Evolutionary conservation across 2,888 invertebrate genomes (phyloP), one percentile per base, ranked within the genome.

Genomic region (Aphidius colemani): DNA sequence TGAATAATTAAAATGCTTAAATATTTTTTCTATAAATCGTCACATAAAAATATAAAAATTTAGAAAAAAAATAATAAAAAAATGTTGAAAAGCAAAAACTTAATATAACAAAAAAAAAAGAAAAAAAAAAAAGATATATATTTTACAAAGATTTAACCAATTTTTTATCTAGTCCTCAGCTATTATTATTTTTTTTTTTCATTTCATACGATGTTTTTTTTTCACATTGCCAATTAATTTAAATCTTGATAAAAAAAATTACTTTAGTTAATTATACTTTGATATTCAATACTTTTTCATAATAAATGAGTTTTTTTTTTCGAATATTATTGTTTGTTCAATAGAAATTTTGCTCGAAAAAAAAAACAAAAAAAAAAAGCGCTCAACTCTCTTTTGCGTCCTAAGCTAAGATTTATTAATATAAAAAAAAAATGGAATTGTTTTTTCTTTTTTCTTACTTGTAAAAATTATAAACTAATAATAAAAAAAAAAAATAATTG

Each of bases 21-120:
- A 30, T 30, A 30, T 30, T 30, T 30, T 30, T 30, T 30, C 30
- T 30, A 30, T 30, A 30, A 30, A 30, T 30, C 5, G 3, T 30
- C 30, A 30, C 30, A 30, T 30, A 30, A 30, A 30, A 30, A 30
- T 30, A 30, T 7, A 6, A 55, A 39, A 40, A 40, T 61, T 58
- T 57, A 44, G 13, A 62, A 43, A 53, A 53, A 53, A 46, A 59
- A n/a, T n/a, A 9, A 43, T n/a, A 53, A 44, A 45, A 50, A 30
- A 30, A 30, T 30, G 30, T 30, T 30, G 5, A 45, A 59, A 69
- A 71, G 57, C 46, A 64, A 67, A 71, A 50, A 69, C 67, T 63
- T 71, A 70, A 71, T 70, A 65, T 69, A 71, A 71, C 18, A 49
- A 70, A 55, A 57, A 60, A 53, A 48, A 49, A 70, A 55, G 53